These are phyloP conservation scores for Sesamia inferens DNA, from an alignment of 2,888 invertebrate species.

Conservation along the genomic window DNA sequence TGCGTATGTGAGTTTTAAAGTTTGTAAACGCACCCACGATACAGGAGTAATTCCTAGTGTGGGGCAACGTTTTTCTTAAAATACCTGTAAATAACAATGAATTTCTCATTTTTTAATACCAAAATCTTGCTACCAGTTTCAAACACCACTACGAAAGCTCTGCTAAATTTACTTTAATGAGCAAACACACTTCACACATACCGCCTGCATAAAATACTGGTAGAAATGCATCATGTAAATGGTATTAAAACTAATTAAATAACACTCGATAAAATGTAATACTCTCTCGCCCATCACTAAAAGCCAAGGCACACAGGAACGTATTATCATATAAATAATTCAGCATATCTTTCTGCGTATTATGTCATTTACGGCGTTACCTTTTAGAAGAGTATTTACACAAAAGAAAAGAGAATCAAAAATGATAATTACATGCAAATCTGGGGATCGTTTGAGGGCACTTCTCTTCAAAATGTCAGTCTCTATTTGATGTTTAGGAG, in stretches of 20 bases:
- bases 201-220: background rate
- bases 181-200: background rate
- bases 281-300: slow-evolving; percentile 63
- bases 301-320: slow-evolving; percentile 68
- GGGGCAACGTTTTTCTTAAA: no score
- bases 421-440: slow-evolving; percentile 90
- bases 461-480: slow-evolving; percentile 69
- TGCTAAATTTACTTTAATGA: background rate
- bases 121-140: background rate
- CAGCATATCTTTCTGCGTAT: slow-evolving; percentile 88
- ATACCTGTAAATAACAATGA: no score
- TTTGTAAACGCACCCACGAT: no score
- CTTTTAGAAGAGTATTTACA: slow-evolving; percentile 88
- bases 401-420: slow-evolving; percentile 90
- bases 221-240: background rate
- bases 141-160: background rate
- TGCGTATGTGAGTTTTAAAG: no score
- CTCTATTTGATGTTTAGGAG: slow-evolving; percentile 72
- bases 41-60: no score
- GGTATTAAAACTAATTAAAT: slow-evolving; percentile 11
- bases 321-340: slow-evolving; percentile 89
- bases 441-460: slow-evolving; percentile 81
- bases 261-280: slow-evolving; percentile 11
- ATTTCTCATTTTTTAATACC: no score
- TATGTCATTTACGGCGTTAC: slow-evolving; percentile 89